Percentiles rank a stretch among this genome's conserved stretches.
These are phyloP conservation scores for Mellilla xanthometata DNA, from an alignment of 2,888 invertebrate species.

Conservation along the genomic window DNA sequence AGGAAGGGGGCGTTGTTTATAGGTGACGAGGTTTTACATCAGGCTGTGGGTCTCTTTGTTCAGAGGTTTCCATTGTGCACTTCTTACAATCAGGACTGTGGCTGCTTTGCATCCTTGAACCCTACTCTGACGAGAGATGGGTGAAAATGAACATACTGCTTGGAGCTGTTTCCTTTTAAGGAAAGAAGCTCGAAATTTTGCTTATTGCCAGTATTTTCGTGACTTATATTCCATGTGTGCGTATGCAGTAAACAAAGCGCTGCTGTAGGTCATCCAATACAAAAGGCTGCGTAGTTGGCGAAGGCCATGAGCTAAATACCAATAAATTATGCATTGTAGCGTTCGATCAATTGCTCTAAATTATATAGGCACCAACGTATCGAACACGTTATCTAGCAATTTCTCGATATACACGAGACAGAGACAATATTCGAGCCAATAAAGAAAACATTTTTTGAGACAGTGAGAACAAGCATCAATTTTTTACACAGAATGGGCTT, in stretches of 20 bases:
- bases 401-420: too few relatives aligned
- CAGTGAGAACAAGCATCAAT: too few relatives aligned
- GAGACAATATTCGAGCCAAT: too few relatives aligned
- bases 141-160: neutral
- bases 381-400: too few relatives aligned
- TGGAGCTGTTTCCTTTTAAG: neutral
- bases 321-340: constrained; percentile 21
- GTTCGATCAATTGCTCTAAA: constrained; percentile 23
- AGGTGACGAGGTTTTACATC: constrained; percentile 59
- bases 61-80: constrained; percentile 30
- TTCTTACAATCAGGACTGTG: constrained; percentile 22
- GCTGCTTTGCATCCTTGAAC: constrained; percentile 23
- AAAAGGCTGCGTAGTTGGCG: constrained; percentile 25
- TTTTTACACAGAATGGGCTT: too few relatives aligned
- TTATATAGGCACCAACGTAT: neutral
- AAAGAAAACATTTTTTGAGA: too few relatives aligned
- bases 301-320: constrained; percentile 37
- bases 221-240: constrained; percentile 1
- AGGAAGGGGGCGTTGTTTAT: constrained; percentile 53
- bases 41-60: constrained; percentile 38
- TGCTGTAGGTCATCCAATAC: constrained; percentile 23
- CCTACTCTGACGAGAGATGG: neutral
- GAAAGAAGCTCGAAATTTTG: neutral
- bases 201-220: neutral
- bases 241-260: constrained; percentile 7